These are phyloP conservation scores for Ceriagrion tenellum DNA, from an alignment of 2,888 invertebrate genomes.

Conservation along the genomic window DNA sequence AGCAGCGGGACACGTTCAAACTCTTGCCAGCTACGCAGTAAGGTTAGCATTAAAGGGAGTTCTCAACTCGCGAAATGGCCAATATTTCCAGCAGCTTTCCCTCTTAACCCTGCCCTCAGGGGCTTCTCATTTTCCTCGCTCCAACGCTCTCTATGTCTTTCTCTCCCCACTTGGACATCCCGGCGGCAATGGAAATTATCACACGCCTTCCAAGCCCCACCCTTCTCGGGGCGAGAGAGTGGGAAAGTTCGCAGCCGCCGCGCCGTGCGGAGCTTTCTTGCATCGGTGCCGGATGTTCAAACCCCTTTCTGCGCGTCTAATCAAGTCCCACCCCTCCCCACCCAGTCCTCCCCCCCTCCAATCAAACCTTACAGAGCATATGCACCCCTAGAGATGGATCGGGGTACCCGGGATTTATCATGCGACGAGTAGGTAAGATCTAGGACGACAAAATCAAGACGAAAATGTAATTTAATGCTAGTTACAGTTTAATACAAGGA, in stretches of 20 bases:
- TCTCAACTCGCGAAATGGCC: not conserved
- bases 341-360: not conserved
- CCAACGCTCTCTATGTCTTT: not conserved
- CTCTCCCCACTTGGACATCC: constrained; percentile 11
- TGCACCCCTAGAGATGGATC: too few species aligned
- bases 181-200: constrained; percentile 18
- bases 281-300: not conserved
- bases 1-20: not conserved
- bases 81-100: constrained; percentile 7
- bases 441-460: too few species aligned
- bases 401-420: too few species aligned
- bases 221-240: not conserved
- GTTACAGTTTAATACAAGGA: too few species aligned
- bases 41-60: not conserved
- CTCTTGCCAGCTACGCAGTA: not conserved
- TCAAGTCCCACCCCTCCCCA: not conserved
- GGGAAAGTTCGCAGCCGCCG: not conserved
- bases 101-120: not conserved
- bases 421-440: too few species aligned
- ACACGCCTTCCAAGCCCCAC: not conserved
- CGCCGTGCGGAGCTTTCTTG: not conserved
- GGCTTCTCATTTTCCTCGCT: not conserved
- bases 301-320: not conserved
- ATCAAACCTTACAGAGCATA: too few species aligned
- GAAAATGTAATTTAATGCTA: too few species aligned